Evolutionary conservation across 1,140 invertebrate species (phyloP).

Genomic region (Cheumatopsyche charites): DNA sequence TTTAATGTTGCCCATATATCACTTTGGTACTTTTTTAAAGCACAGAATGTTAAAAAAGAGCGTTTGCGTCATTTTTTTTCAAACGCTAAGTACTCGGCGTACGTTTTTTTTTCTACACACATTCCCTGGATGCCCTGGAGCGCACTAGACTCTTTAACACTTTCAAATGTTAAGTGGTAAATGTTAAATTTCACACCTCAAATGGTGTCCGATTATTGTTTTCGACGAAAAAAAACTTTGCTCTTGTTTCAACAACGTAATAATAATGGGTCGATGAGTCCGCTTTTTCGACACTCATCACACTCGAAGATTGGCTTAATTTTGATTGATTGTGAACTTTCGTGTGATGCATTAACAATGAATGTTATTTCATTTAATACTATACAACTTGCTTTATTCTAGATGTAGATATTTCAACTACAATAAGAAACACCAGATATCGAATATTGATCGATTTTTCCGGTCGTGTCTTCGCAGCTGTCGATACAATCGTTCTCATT

Average conservation of each 20-base stretch:
- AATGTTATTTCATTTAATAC: too few relatives aligned
- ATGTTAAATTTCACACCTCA: slow-evolving; percentile 15
- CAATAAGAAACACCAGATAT: too few relatives aligned
- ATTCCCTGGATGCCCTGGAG: slow-evolving; percentile 6
- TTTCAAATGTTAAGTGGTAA: slow-evolving; percentile 13
- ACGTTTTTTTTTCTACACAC: neutral
- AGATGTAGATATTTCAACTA: too few relatives aligned
- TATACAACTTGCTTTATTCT: too few relatives aligned
- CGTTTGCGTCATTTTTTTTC: too few relatives aligned
- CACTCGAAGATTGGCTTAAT: too few relatives aligned
- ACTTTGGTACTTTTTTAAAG: slow-evolving; percentile 29
- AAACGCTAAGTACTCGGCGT: neutral
- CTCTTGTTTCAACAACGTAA: neutral
- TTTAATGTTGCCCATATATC: slow-evolving; percentile 38
- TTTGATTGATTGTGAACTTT: too few relatives aligned
- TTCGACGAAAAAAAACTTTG: slow-evolving; percentile 1
- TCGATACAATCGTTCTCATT: neutral
- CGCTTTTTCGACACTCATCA: too few relatives aligned
- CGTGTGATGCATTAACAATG: too few relatives aligned
- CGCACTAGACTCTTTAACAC: slow-evolving; percentile 14
- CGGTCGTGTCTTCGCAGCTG: slow-evolving; percentile 1
- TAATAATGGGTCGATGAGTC: too few relatives aligned
- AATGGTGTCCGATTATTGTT: too few relatives aligned
- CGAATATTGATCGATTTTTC: slow-evolving; percentile 6
- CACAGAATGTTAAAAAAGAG: neutral